Evolutionary conservation across 2,797 vertebrate species (phyloP).

Genomic region (Lutjanus argentimaculatus): DNA sequence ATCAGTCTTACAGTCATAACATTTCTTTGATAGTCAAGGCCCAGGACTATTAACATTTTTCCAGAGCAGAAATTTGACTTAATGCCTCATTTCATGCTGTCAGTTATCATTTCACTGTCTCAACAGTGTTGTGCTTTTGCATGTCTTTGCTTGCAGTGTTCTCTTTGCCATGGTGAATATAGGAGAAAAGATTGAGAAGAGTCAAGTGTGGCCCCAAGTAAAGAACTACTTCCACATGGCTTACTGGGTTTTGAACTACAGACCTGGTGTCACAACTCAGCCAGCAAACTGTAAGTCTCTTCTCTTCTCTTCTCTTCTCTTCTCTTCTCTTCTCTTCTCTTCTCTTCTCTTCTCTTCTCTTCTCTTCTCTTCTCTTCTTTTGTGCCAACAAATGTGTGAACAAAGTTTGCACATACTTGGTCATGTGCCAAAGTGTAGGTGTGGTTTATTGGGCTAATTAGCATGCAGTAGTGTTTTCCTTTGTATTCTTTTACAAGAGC

Average conservation of each 20-base stretch:
- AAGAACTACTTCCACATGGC: slow-evolving; percentile 80
- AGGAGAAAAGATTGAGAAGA: slow-evolving; percentile 75
- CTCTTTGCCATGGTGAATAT: slow-evolving; percentile 52
- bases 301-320: background rate
- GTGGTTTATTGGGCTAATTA: background rate
- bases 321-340: background rate
- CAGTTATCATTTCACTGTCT: slow-evolving; percentile 3
- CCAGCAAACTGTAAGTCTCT: slow-evolving; percentile 84
- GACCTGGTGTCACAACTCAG: slow-evolving; percentile 64
- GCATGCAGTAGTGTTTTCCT: background rate
- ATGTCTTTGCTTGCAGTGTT: slow-evolving; percentile 66
- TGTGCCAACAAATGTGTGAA: too few relatives aligned
- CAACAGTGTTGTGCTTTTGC: slow-evolving; percentile 20
- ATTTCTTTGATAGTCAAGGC: background rate
- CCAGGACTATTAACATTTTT: background rate
- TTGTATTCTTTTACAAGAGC: background rate
- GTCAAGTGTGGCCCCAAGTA: slow-evolving; percentile 74
- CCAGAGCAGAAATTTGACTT: background rate
- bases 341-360: slow-evolving; percentile 4
- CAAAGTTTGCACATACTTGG: too few relatives aligned
- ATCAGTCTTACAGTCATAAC: background rate
- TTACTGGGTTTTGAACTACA: slow-evolving; percentile 85
- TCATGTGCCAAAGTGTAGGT: background rate
- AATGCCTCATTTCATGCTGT: slow-evolving; percentile 3
- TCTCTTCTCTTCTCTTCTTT: background rate